Evolutionary conservation across 2,797 vertebrate species (phyloP), one percentile per base, ranked within the genome.

Genomic region (Peromyscus melanophrys): DNA sequence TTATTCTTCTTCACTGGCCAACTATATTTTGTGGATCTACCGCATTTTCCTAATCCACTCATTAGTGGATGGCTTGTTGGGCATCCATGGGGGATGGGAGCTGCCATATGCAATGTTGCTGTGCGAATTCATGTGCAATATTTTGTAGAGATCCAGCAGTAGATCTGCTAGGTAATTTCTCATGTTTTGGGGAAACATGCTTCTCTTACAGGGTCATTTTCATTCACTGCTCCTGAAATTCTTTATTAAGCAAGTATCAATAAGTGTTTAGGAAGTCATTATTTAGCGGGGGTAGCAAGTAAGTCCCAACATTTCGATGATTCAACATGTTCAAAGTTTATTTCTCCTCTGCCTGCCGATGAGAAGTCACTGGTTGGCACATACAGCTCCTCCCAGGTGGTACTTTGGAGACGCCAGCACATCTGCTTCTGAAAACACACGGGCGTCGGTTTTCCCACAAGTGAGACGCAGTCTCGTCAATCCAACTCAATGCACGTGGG

Each of bases 241-340:
- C 52, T 81, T 90, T 80, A 87, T 43, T 81, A 88, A 92, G 83
- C 8, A 43, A 81, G 19, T 12, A 90, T n/a, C 14, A n/a, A 49
- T 29, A 87, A 57, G 29, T 43, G 27, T 76, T 91, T 77, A 61
- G 43, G 61, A 43, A 19, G 55, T 67, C 63, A 16, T 52, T 78
- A 71, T 49, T 93, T 81, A 92, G 67, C 29, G 17, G 10, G 19
- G 2, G 14, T 57, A 67, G 84, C 43, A 92, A 81, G 21, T 80
- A 81, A 97, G 16, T 16, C 37, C 43, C 34, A 19, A 31, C 25
- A 75, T 80, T 80, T 90, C 21, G 2, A 3, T 21, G 57, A 81
- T 23, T 19, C 23, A n/a, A 81, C 10, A 34, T 9, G 61, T 23
- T 59, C n/a, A 25, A 63, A 8, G 10, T 82, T 77, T 65, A 40